A percentile compares a stretch with the other conserved stretches of the same genome.
Evolutionary conservation across 2,888 invertebrate genomes (phyloP).

Genomic region (Tillus elongatus): DNA sequence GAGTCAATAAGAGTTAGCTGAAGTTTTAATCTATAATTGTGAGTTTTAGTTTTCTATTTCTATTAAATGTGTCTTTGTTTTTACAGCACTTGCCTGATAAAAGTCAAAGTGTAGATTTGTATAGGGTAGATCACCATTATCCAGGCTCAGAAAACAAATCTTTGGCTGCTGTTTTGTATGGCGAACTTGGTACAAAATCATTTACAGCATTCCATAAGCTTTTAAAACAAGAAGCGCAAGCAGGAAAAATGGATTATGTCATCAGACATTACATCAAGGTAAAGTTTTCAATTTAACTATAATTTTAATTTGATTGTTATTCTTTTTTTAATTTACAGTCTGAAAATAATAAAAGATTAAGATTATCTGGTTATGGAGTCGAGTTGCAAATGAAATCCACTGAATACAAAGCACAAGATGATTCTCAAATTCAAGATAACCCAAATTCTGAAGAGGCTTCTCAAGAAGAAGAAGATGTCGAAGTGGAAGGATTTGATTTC

Average conservation of each 20-base stretch:
- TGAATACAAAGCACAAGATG: slow-evolving; percentile 98
- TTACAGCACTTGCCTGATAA: slow-evolving; percentile 16
- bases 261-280: slow-evolving; percentile 80
- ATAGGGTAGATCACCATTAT: slow-evolving; percentile 77
- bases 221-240: slow-evolving; percentile 58
- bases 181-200: slow-evolving; percentile 70
- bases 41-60: too few species aligned
- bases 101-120: slow-evolving; percentile 48
- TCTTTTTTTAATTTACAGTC: slow-evolving; percentile 9
- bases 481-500: slow-evolving; percentile 85
- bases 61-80: too few species aligned
- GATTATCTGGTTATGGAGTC: slow-evolving; percentile 94
- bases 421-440: slow-evolving; percentile 49
- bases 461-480: slow-evolving; percentile 48
- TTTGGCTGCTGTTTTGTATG: slow-evolving; percentile 73
- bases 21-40: too few species aligned
- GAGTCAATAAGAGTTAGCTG: too few species aligned
- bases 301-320: slow-evolving; percentile 22
- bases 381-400: slow-evolving; percentile 98
- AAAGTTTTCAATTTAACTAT: slow-evolving; percentile 26
- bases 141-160: slow-evolving; percentile 65
- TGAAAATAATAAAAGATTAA: slow-evolving; percentile 46
- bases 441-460: slow-evolving; percentile 31
- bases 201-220: slow-evolving; percentile 68
- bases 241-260: slow-evolving; percentile 72